phyloP scores from a whole-genome alignment of 2,113 vertebrate genomes.

The Lontra canadensis region DNA sequence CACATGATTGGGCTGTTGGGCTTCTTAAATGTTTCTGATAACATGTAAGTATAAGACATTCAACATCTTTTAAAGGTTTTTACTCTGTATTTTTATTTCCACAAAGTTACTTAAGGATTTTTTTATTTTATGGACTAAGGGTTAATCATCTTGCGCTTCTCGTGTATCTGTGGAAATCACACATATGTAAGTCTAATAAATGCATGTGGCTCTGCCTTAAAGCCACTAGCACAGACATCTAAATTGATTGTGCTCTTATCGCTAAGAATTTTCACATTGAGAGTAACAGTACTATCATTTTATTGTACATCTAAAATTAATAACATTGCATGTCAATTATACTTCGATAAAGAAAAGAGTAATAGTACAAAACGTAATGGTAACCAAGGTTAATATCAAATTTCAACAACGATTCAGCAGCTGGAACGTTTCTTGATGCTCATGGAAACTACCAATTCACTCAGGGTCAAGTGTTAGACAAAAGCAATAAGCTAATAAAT shows the following conservation, averaged over 20 bases:
- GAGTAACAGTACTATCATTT: not conserved
- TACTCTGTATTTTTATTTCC: not conserved
- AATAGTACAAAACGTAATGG: not conserved
- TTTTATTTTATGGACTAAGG: not conserved
- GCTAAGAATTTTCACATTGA: slow-evolving; percentile 31
- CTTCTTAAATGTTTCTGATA: not conserved
- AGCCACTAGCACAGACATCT: not conserved
- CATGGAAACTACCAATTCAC: slow-evolving; percentile 1
- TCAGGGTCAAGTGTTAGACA: not conserved
- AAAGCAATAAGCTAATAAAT: slow-evolving; percentile 44
- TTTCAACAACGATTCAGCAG: not conserved
- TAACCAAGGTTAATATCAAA: not conserved
- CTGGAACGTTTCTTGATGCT: not conserved
- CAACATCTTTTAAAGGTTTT: not conserved
- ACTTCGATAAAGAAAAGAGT: not conserved
- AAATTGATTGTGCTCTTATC: not conserved
- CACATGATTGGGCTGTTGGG: not conserved
- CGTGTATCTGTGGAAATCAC: not conserved
- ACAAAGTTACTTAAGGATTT: slow-evolving; percentile 19
- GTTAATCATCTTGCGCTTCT: not conserved
- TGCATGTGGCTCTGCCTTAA: not conserved
- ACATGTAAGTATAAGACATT: not conserved
- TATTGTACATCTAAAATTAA: not conserved
- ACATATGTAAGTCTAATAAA: not conserved
- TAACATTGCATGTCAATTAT: not conserved